Evolutionary conservation across 2,888 invertebrate genomes (phyloP), one percentile per base, ranked within the genome.

Genomic region (Amphipyra berbera): DNA sequence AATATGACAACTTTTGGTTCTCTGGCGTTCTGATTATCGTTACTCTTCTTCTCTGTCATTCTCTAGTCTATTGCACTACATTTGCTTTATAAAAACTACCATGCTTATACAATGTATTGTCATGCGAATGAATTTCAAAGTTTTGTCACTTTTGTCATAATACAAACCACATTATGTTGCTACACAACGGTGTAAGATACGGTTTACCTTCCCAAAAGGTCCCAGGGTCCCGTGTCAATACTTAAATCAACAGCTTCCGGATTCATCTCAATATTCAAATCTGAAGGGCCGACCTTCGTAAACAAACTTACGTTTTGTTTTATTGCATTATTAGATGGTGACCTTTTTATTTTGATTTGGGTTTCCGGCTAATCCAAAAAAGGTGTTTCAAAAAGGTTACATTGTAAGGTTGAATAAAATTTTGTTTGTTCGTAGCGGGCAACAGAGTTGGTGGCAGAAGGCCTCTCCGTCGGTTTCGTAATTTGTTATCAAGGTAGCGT

Each of bases 251-350:
- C 76, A 72, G 69, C 45, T 64, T 59, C 48, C 56, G 49, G 63
- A 70, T 78, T 74, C 69, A 62, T 73, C 76, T 61, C 64, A 73
- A 74, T 79, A 82, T 82, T 81, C 81, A 78, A 79, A 82, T 78
- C 68, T 59, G 60, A 63, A 44, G 27, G 56, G 65, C 27, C 21
- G 21, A 67, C 73, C 68, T 71, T 61, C 55, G 53, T 76, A 68
- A 77, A 79, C 66, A 82, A 78, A 79, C 76, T 78, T 78, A 74
- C 56, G 46, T 59, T 76, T 65, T 78, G 65, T 78, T 68, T 70
- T 59, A 77, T 67, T 76, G 63, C 48, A 73, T 77, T 77, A 77
- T 73, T 61, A 50, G 52, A 58, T 7, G 27, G 50, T 45, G 53
- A 57, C 48, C 69, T 52, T 66, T 76, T 73, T 60, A 76, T 74